Evolutionary conservation across 2,113 vertebrate genomes (phyloP), one percentile per base, ranked within the genome.

Genomic region (Coptodon bakossiorum): DNA sequence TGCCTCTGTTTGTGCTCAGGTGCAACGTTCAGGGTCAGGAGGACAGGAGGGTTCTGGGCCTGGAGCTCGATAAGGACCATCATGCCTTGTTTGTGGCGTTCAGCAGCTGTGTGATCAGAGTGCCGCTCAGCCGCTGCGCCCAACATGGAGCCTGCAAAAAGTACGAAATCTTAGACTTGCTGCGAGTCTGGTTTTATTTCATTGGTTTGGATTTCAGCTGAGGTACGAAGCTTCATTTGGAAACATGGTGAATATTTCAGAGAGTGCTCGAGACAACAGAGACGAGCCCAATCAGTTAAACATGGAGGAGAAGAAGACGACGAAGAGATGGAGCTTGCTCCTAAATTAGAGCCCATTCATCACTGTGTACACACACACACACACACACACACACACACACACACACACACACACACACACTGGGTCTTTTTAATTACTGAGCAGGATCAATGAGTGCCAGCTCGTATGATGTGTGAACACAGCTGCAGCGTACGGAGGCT

Each of bases 11-110:
- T 71, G 56, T 88, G 12, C 68, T 1, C 87, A 98, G 98, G 95
- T 98, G 98, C 90, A 91, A 93, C 5, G 93, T 96, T 80, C 97
- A 96, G 79, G 94, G 87, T 1, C 94, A 94, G 16, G 94, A 96
- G 14, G 95, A 96, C 90, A 91, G 96, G 19, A 96, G 93, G 52
- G 95, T 98, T 59, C 82, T 97, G 93, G 97, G 95, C 1, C 45
- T 98, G 92, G 96, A 97, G 94, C 88, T 98, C 94, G 98, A 98
- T 80, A 93, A 95, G 6, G 97, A 97, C 9, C 95, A 97, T 54
- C 97, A 97, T 3, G 95, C 96, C 11, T 81, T 98, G 88, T 98
- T 97, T 13, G 97, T 98, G 31, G 97, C 97, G 3, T 98, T 98
- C 90, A 95, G 93, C 48, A 95, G 97, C 94, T 98, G 98, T 1